Percentiles rank a stretch among this genome's conserved stretches.
phyloP scores from a whole-genome alignment of 2,113 vertebrate genomes.

The Fukomys damarensis region DNA sequence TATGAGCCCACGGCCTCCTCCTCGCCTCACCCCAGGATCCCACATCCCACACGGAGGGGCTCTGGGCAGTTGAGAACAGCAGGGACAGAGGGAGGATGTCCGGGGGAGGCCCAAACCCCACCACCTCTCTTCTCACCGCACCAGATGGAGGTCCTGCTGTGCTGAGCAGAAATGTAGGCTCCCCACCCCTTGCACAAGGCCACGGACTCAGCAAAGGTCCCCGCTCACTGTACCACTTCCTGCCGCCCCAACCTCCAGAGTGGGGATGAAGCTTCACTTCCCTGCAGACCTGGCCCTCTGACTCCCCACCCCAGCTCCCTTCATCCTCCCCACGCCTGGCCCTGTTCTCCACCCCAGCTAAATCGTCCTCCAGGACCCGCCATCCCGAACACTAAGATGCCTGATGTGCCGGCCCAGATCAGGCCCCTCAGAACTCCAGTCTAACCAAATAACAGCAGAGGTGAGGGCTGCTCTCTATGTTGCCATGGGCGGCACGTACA shows the following conservation, averaged over 20 bases:
- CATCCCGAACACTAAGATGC: accelerated
- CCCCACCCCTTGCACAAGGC: neutral
- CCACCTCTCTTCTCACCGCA: neutral
- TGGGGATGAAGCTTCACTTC: neutral
- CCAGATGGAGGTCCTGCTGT: neutral
- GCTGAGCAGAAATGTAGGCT: neutral
- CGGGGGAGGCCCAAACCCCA: neutral
- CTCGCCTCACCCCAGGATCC: neutral
- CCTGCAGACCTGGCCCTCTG: accelerated
- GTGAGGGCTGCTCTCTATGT: accelerated
- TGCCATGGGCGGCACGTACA: accelerated
- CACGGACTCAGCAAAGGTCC: neutral
- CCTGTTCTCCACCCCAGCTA: accelerated
- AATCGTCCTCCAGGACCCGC: neutral
- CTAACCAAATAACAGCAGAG: neutral
- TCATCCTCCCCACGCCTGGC: neutral
- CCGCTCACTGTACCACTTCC: too few relatives aligned
- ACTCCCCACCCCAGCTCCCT: neutral
- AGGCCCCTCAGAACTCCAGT: neutral
- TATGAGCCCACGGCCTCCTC: neutral
- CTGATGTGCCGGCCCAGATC: neutral
- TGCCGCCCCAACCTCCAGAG: neutral
- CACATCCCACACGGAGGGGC: neutral
- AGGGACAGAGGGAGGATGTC: neutral
- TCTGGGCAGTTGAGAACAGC: neutral